phyloP scores from a whole-genome alignment of 2,797 vertebrate genomes.

The Myiotriccus ornatus region DNA sequence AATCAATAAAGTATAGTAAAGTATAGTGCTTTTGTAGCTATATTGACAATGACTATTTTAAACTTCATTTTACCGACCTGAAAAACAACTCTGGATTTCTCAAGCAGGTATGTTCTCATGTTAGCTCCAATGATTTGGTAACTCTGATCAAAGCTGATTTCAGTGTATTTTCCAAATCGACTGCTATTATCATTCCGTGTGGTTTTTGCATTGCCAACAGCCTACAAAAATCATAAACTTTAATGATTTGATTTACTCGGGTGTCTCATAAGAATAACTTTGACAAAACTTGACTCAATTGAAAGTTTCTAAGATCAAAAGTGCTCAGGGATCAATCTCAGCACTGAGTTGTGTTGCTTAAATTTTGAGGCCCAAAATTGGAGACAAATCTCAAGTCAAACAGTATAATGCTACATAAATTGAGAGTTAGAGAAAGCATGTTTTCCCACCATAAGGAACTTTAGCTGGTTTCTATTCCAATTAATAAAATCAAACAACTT shows the following conservation, averaged over 20 bases:
- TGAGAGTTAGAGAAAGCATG: neutral
- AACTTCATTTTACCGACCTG: conserved; percentile 79
- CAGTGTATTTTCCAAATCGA: conserved; percentile 97
- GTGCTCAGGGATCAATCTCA: neutral
- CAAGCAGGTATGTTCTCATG: conserved; percentile 96
- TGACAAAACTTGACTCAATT: neutral
- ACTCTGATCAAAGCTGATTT: conserved; percentile 92
- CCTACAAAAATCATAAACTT: conserved; percentile 70
- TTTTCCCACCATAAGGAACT: neutral
- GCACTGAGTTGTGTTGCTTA: neutral
- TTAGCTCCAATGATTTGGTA: conserved; percentile 95
- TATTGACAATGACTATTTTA: neutral
- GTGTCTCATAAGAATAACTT: neutral
- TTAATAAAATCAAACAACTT: neutral
- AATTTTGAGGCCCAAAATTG: neutral
- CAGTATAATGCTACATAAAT: neutral
- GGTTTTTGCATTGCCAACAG: conserved; percentile 99
- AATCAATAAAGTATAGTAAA: neutral
- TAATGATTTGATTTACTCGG: neutral
- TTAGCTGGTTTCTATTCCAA: neutral
- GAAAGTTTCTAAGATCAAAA: neutral
- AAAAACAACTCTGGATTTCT: conserved; percentile 97
- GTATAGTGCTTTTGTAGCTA: neutral
- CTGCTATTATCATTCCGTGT: conserved; percentile 98
- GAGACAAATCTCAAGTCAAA: neutral